Evolutionary conservation across 2,888 invertebrate species (phyloP).

Genomic region (Harmothoe impar): DNA sequence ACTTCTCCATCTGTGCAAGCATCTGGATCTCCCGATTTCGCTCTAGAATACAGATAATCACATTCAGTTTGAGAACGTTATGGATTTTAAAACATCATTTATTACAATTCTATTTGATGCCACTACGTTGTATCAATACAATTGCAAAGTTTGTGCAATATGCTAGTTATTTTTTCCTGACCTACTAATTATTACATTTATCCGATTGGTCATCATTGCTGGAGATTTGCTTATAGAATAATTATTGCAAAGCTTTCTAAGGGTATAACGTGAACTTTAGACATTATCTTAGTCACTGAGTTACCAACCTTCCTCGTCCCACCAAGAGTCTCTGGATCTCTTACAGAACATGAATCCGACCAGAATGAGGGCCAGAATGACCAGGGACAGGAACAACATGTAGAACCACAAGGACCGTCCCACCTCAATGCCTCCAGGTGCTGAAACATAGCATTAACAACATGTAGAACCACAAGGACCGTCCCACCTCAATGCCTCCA

Average conservation of each 20-base stretch:
- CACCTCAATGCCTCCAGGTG: constrained; percentile 64
- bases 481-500: constrained; percentile 65
- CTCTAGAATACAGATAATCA: not conserved
- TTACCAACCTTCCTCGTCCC: constrained; percentile 69
- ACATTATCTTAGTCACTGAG: too few relatives aligned
- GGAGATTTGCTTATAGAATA: too few relatives aligned
- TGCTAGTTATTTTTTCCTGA: too few relatives aligned
- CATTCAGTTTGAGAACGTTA: not conserved
- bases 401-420: constrained; percentile 71
- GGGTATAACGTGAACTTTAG: too few relatives aligned
- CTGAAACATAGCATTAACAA: constrained; percentile 45
- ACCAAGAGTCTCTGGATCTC: constrained; percentile 67
- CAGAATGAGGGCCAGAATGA: constrained; percentile 69
- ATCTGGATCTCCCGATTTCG: not conserved
- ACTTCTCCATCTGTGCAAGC: not conserved
- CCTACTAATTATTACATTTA: too few relatives aligned
- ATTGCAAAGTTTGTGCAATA: too few relatives aligned
- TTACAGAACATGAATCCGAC: constrained; percentile 69
- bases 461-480: constrained; percentile 71
- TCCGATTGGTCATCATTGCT: too few relatives aligned
- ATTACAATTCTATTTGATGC: not conserved
- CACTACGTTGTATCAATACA: not conserved
- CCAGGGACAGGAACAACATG: constrained; percentile 70
- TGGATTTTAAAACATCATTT: not conserved
- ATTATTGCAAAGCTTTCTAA: too few relatives aligned